Base-by-base conservation (phyloP, 2,797 vertebrate species). In the Pangasius djambal region DNA sequence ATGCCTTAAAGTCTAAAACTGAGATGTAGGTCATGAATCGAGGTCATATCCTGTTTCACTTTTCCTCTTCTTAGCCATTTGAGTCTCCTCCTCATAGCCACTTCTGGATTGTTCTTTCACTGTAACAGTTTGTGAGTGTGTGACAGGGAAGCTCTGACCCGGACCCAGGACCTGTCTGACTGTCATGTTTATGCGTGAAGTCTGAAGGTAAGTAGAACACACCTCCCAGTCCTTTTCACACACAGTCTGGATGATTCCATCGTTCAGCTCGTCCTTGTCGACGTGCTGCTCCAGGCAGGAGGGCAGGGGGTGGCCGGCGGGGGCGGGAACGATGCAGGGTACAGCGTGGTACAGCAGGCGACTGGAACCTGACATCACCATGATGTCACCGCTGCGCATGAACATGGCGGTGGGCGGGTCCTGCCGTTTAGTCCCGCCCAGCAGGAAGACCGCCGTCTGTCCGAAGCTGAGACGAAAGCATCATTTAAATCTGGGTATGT, bases 281-380 rank as follows among this genome's bases (percentile, higher is more conserved):
- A 87, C 89, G 0, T 88, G 86, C 0, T 90, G 89, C 40, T 93
- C 79, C 13, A 96, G 92, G 72, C 94, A 94, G 0, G 84, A 90
- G 0, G 94, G 95, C 61, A 97, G 92, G 31, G 88, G 81, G 22
- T 93, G 93, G 55, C 90, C 95, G 0, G 90, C 92, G 0, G 95
- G 95, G 0, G 96, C 94, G 0, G 94, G 90, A 4, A 99, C 90
- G 75, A 99, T 96, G 0, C 97, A 96, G 0, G 98, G 98, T 1
- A 99, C 97, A 0, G 98, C 98, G 0, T 99, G 98, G 95, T 99
- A 98, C 25, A 98, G 93, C 18, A 99, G 96, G 44, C 98, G 98
- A 91, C 98, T 99, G 91, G 94, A 94, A 50, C 98, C 98, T 0
- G 98, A 98, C 98, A 99, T 98, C 83, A 99, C 94, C 98, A 99